phyloP scores from a whole-genome alignment of 2,888 invertebrate genomes.

The Homarus gammarus region DNA sequence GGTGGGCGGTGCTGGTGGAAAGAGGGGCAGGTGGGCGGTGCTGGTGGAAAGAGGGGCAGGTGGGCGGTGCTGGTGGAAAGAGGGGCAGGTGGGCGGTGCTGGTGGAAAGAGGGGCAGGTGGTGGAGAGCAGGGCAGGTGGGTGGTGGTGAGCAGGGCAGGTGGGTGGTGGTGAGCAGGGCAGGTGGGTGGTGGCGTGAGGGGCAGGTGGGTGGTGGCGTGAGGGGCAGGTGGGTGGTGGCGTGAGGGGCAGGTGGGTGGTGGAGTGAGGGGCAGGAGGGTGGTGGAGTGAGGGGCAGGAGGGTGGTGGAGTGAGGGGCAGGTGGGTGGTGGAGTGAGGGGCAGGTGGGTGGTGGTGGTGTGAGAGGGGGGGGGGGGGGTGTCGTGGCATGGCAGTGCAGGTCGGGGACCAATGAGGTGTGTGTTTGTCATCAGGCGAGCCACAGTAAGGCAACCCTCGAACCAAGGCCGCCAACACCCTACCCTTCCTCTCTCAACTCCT shows the following conservation, averaged over 20 bases:
- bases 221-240: no score
- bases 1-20: no score
- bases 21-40: neutral
- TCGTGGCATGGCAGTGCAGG: neutral
- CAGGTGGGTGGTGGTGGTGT: neutral
- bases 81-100: neutral
- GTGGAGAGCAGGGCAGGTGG: no score
- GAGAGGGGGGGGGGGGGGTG: constrained; percentile 25
- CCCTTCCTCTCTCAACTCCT: neutral
- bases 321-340: no score
- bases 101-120: neutral
- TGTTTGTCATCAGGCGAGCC: constrained; percentile 14
- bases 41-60: neutral
- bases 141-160: no score
- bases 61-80: no score
- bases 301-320: no score
- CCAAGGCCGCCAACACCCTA: neutral
- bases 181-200: no score
- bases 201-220: no score
- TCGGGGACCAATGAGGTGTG: neutral
- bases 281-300: neutral
- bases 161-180: no score
- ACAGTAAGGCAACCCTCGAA: constrained; percentile 12
- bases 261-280: neutral
- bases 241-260: no score